Evolutionary conservation across 1,140 invertebrate species (phyloP).

Genomic region (Habropoda laboriosa): DNA sequence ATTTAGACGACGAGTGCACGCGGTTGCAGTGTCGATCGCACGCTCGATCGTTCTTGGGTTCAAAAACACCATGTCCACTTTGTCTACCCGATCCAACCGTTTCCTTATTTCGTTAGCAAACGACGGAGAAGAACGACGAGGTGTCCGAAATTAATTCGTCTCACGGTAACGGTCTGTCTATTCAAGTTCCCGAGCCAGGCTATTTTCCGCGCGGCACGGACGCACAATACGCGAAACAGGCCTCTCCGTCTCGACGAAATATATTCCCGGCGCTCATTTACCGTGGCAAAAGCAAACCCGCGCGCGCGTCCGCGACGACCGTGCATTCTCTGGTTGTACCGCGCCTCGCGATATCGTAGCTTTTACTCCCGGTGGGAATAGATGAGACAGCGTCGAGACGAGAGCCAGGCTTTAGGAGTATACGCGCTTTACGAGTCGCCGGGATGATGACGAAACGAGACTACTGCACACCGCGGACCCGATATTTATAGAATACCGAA

Average conservation of each 20-base stretch:
- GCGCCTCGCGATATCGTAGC: background rate
- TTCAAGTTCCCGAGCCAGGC: background rate
- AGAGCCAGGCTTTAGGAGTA: constrained; percentile 52
- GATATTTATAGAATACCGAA: constrained; percentile 60
- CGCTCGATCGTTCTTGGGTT: background rate
- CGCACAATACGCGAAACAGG: background rate
- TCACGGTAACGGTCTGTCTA: background rate
- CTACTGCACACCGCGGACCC: constrained; percentile 44
- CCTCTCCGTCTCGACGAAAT: background rate
- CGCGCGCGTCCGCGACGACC: background rate
- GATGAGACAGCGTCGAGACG: constrained; percentile 51
- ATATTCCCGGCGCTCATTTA: background rate
- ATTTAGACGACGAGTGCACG: background rate
- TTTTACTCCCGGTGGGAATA: background rate
- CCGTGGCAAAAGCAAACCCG: background rate
- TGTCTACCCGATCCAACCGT: background rate
- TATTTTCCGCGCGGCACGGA: background rate
- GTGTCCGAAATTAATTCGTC: background rate
- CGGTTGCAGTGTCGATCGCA: no score
- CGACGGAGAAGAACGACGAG: background rate
- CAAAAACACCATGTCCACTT: background rate
- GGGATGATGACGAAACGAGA: constrained; percentile 54
- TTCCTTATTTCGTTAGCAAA: background rate
- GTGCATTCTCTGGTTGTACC: background rate
- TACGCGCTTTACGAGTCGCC: constrained; percentile 45